phyloP scores from a whole-genome alignment of 2,113 vertebrate genomes.

The Phaethon lepturus region DNA sequence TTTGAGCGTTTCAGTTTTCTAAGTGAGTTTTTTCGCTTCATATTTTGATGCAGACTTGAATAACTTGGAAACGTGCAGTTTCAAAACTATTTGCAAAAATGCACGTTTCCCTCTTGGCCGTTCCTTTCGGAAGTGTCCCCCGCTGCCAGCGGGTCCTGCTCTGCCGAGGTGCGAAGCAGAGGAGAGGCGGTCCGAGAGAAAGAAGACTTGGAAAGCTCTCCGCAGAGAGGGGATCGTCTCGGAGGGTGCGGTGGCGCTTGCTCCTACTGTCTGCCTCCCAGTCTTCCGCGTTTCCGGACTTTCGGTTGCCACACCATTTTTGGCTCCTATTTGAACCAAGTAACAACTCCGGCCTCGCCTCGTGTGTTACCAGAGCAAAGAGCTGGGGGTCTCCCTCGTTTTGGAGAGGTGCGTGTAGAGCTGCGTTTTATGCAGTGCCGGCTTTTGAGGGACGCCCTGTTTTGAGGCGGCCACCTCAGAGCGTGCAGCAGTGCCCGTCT shows the following conservation, averaged over 20 bases:
- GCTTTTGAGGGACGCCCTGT: background rate
- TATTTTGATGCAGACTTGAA: background rate
- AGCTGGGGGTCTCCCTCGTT: background rate
- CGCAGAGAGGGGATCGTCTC: background rate
- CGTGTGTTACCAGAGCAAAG: background rate
- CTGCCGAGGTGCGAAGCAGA: background rate
- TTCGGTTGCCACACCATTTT: background rate
- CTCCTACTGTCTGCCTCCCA: background rate
- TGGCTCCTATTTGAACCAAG: background rate
- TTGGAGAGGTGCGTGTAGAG: too few relatives aligned
- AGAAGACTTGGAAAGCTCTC: too few relatives aligned
- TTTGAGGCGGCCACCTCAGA: background rate
- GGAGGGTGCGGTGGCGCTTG: too few relatives aligned
- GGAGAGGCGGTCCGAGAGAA: background rate
- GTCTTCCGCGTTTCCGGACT: background rate
- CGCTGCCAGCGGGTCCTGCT: background rate
- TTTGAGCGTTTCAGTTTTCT: too few relatives aligned
- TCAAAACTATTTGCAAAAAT: background rate
- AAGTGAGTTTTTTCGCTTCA: background rate
- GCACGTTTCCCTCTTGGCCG: background rate
- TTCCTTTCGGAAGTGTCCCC: background rate
- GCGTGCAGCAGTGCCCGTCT: rapidly evolving
- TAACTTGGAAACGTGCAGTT: background rate
- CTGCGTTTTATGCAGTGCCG: rapidly evolving
- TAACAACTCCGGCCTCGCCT: background rate